A percentile compares a stretch with the other conserved stretches of the same genome.
Evolutionary conservation across 2,113 vertebrate genomes (phyloP).

Genomic region (Pelusios castaneus): DNA sequence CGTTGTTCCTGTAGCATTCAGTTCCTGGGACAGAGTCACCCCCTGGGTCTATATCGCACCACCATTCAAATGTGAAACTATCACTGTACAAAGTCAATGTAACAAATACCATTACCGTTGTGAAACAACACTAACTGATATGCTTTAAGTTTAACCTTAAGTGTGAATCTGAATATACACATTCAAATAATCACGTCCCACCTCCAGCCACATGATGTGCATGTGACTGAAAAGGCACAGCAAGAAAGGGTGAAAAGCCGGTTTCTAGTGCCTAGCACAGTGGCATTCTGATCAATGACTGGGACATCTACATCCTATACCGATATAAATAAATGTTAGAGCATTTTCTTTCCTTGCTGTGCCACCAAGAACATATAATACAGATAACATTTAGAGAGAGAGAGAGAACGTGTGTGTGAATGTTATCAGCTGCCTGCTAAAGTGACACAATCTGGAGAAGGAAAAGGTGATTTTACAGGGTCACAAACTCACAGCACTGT

Average conservation of each 20-base stretch:
- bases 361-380: not conserved
- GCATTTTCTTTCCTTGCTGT: not conserved
- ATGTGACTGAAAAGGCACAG: not conserved
- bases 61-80: not conserved
- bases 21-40: not conserved
- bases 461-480: not conserved
- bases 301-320: not conserved
- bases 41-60: not conserved
- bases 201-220: not conserved
- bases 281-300: not conserved
- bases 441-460: not conserved
- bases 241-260: not conserved
- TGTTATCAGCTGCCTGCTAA: not conserved
- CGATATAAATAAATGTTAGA: not conserved
- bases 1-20: not conserved
- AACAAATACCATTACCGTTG: constrained; percentile 32
- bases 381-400: not conserved
- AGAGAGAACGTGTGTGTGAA: not conserved
- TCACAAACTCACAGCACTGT: not conserved
- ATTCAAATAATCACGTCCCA: not conserved
- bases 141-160: constrained; percentile 18
- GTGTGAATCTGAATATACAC: not conserved
- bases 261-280: not conserved
- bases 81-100: constrained; percentile 28
- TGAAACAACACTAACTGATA: constrained; percentile 28